Conservation (phyloP, 1,140 invertebrate species). For the Octopus sinensis region DNA sequence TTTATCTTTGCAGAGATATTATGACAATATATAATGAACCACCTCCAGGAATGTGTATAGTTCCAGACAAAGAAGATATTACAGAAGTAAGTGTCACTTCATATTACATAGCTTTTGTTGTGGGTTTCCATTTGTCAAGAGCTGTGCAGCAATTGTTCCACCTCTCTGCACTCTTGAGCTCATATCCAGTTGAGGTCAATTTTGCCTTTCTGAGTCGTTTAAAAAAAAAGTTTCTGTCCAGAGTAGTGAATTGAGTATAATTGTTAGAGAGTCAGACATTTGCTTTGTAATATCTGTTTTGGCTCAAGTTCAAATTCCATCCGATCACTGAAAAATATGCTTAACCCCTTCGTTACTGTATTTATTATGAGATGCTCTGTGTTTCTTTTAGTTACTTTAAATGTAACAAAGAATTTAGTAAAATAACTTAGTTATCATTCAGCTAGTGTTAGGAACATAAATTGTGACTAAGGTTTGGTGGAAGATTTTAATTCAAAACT, state of each 20-base stretch:
- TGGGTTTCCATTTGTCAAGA: background rate
- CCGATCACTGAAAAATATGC: too few relatives aligned
- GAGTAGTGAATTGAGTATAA: background rate
- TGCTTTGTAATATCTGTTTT: too few relatives aligned
- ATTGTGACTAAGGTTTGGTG: too few relatives aligned
- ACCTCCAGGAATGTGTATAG: constrained; percentile 63
- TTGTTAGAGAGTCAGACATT: background rate
- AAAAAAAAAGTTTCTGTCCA: background rate
- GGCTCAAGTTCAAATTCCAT: too few relatives aligned
- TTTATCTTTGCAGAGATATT: constrained; percentile 60
- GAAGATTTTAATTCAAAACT: too few relatives aligned
- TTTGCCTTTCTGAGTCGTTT: background rate
- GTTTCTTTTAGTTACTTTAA: too few relatives aligned
- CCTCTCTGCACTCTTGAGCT: background rate
- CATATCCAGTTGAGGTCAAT: background rate
- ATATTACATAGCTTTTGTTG: too few relatives aligned
- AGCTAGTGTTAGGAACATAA: too few relatives aligned
- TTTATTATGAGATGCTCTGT: too few relatives aligned
- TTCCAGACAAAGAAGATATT: constrained; percentile 63
- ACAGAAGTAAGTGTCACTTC: constrained; percentile 50
- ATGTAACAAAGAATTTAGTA: too few relatives aligned
- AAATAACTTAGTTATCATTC: too few relatives aligned
- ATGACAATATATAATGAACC: constrained; percentile 63
- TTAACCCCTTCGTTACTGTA: too few relatives aligned
- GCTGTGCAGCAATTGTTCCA: background rate